Evolutionary conservation across 2,113 vertebrate genomes (phyloP).

Genomic region (Tupaia chinensis): DNA sequence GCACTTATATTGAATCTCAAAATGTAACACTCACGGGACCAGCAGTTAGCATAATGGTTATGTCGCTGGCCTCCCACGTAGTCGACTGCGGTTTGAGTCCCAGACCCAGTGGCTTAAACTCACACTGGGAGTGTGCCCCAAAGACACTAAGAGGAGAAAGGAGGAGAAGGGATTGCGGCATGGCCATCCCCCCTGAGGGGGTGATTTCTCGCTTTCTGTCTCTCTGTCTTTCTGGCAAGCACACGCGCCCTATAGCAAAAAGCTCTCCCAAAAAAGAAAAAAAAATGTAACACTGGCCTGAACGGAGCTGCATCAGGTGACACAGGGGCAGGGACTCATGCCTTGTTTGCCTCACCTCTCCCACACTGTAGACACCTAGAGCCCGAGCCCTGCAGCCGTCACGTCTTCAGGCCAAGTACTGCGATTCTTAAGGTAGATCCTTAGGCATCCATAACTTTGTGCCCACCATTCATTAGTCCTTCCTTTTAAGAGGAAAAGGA

Average conservation of each 20-base stretch:
- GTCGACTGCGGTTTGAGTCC: too few relatives aligned
- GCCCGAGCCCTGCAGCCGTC: not conserved
- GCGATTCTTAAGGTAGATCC: not conserved
- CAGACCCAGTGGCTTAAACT: too few relatives aligned
- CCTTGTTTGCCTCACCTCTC: not conserved
- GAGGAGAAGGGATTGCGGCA: too few relatives aligned
- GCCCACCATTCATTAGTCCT: not conserved
- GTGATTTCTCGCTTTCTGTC: too few relatives aligned
- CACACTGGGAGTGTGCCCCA: too few relatives aligned
- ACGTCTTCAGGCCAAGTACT: not conserved
- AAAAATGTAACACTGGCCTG: not conserved
- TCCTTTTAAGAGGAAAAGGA: constrained; percentile 41
- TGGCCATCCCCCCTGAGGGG: too few relatives aligned
- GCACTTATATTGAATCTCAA: constrained; percentile 44
- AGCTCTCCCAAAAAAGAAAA: too few relatives aligned
- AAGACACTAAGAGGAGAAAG: too few relatives aligned
- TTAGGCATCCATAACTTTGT: constrained; percentile 18
- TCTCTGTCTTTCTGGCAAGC: too few relatives aligned
- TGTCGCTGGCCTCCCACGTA: too few relatives aligned
- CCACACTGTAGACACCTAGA: not conserved
- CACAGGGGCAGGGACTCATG: not conserved
- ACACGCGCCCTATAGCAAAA: too few relatives aligned
- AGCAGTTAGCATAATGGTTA: too few relatives aligned
- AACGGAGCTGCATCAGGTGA: not conserved
- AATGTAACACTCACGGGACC: not conserved